Evolutionary conservation across 2,113 vertebrate genomes (phyloP), one percentile per base, ranked within the genome.

Genomic region (Cervus canadensis): DNA sequence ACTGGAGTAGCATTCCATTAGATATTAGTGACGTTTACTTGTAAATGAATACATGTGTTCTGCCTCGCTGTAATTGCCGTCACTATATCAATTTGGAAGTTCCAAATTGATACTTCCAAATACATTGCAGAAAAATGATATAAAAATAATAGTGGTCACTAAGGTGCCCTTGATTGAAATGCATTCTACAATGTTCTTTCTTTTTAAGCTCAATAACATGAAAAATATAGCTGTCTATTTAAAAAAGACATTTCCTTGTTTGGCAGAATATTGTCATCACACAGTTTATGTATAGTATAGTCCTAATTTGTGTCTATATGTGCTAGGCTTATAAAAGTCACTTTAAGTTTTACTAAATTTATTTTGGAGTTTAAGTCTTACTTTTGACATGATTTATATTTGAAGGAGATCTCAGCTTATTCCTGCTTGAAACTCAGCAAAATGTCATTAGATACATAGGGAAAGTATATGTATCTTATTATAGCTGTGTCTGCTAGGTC

Each of bases 201-300:
- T 86, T 94, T 98, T 98, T 40, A 95, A 95, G 56, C 97, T 96
- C 97, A 98, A 93, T 98, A 98, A 97, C 57, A 94, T 98, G 87
- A 96, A 97, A 98, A 98, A 98, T 97, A 96, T 97, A 94, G 40
- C 91, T 98, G 95, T 98, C 98, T 98, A 97, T 98, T 98, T 98
- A 97, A 98, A 97, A 96, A 96, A 98, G 89, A 98, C 76, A 97
- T 98, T 98, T 98, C 95, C 84, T 40, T 96, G 2, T 97, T 98
- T 98, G 97, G 98, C 95, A 98, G 97, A 94, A 98, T 98, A 98
- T 96, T 98, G 96, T 93, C 92, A 95, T 97, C 97, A 95, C 97
- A 48, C 64, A 98, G 87, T 92, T 96, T 98, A 96, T 98, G 95
- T 96, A 98, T 96, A 98, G 91, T 98, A 98, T 97, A 97, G 92